phyloP scores from a whole-genome alignment of 2,888 invertebrate genomes.

The Lissonota sp. region DNA sequence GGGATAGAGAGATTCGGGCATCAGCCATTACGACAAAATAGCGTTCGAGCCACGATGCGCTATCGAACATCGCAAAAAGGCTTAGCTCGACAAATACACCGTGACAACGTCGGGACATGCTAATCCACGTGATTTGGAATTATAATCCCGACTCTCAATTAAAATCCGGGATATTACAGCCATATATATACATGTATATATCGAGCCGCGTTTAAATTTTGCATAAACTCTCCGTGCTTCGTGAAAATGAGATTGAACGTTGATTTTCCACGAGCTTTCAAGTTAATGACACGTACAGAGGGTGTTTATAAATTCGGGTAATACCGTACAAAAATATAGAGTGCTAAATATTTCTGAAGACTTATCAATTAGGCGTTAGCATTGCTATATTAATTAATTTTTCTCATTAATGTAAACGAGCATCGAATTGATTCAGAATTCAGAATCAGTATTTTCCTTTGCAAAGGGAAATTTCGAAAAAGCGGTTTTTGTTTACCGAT shows the following conservation, averaged over 20 bases:
- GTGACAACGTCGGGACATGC: conserved; percentile 44
- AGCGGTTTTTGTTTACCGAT: no score
- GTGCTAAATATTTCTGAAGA: no score
- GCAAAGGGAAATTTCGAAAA: no score
- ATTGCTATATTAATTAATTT: no score
- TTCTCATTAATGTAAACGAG: no score
- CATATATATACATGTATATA: background rate
- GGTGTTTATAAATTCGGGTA: conserved; percentile 24
- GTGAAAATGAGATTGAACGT: conserved; percentile 38
- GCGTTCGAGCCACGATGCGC: conserved; percentile 26
- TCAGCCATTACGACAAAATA: conserved; percentile 49
- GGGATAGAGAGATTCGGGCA: conserved; percentile 1
- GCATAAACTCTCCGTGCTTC: conserved; percentile 1
- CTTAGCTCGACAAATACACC: conserved; percentile 65
- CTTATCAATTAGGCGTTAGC: no score
- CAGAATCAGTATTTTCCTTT: no score
- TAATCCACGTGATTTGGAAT: conserved; percentile 61
- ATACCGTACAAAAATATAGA: no score
- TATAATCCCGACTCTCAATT: conserved; percentile 63
- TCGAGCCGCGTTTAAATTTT: conserved; percentile 8
- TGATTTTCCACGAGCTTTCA: conserved; percentile 37
- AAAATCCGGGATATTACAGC: conserved; percentile 43
- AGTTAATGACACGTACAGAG: conserved; percentile 15
- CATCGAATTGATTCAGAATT: no score
- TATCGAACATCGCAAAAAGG: conserved; percentile 62